Evolutionary conservation across 2,888 invertebrate species (phyloP).

Genomic region (Scaptomyza tumidula): DNA sequence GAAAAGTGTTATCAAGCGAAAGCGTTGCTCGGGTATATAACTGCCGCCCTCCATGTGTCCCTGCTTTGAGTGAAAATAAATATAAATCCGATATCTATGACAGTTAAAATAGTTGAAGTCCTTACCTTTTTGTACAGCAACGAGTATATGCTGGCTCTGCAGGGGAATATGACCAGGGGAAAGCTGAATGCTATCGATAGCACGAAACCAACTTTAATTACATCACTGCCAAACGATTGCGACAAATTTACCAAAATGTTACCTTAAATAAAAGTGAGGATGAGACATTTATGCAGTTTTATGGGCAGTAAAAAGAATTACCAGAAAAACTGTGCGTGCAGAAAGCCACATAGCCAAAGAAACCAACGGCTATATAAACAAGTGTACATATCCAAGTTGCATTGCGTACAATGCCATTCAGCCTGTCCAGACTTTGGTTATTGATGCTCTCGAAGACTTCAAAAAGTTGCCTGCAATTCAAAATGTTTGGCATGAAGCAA

Average conservation of each 20-base stretch:
- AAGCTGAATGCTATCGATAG: conserved; percentile 98
- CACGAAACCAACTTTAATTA: conserved; percentile 97
- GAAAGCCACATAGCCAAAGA: conserved; percentile 96
- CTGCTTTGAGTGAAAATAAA: conserved; percentile 81
- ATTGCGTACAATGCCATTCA: conserved; percentile 93
- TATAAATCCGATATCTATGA: background rate
- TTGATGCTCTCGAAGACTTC: conserved; percentile 96
- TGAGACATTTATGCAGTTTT: background rate
- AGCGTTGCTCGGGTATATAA: conserved; percentile 93
- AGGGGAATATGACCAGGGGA: conserved; percentile 98
- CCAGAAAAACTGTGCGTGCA: conserved; percentile 90
- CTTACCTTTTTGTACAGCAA: conserved; percentile 93
- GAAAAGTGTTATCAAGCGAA: conserved; percentile 92
- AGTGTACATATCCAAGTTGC: conserved; percentile 96
- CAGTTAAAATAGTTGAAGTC: background rate
- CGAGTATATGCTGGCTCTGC: conserved; percentile 96
- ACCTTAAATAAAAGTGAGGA: conserved; percentile 85
- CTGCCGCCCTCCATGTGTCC: conserved; percentile 88
- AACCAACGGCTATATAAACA: conserved; percentile 95
- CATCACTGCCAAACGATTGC: conserved; percentile 92
- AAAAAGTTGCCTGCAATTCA: conserved; percentile 90
- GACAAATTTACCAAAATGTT: conserved; percentile 95
- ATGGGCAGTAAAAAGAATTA: conserved; percentile 20
- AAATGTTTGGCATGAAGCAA: background rate
- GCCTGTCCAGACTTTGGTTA: conserved; percentile 93